Evolutionary conservation across 2,888 invertebrate species (phyloP).

Genomic region (Drosophila peninsularis): DNA sequence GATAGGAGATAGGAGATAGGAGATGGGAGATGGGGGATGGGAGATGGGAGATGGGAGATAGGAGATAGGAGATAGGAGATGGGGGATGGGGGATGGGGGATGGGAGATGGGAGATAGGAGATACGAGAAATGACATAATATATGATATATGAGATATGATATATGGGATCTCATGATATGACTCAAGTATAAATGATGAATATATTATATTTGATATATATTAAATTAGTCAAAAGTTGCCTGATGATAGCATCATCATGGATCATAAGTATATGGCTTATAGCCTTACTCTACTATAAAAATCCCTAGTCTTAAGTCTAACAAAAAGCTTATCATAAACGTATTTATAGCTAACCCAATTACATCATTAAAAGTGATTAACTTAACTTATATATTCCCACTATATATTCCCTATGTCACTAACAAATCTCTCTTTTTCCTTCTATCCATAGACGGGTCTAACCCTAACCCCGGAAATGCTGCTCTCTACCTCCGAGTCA

Average conservation of each 20-base stretch:
- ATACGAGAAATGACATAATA: too few species aligned
- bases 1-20: not conserved
- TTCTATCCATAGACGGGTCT: slow-evolving; percentile 77
- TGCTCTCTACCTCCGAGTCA: slow-evolving; percentile 89
- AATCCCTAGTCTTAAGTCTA: not conserved
- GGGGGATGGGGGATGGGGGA: too few species aligned
- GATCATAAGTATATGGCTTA: not conserved
- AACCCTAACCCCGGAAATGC: slow-evolving; percentile 86
- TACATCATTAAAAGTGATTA: not conserved
- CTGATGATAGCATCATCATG: not conserved
- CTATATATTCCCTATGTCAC: not conserved
- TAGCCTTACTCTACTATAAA: not conserved
- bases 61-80: not conserved
- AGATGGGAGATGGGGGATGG: too few species aligned
- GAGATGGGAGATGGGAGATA: too few species aligned
- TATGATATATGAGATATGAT: not conserved
- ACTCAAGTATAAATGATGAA: not conserved
- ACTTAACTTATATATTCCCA: not conserved
- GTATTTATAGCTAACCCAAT: not conserved
- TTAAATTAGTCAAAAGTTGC: not conserved
- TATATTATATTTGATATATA: not conserved
- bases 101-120: too few species aligned
- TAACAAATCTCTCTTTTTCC: not conserved
- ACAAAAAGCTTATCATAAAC: not conserved
- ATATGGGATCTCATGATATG: too few species aligned